phyloP scores from a whole-genome alignment of 2,113 vertebrate genomes.

The Ceuthmochares aereus region DNA sequence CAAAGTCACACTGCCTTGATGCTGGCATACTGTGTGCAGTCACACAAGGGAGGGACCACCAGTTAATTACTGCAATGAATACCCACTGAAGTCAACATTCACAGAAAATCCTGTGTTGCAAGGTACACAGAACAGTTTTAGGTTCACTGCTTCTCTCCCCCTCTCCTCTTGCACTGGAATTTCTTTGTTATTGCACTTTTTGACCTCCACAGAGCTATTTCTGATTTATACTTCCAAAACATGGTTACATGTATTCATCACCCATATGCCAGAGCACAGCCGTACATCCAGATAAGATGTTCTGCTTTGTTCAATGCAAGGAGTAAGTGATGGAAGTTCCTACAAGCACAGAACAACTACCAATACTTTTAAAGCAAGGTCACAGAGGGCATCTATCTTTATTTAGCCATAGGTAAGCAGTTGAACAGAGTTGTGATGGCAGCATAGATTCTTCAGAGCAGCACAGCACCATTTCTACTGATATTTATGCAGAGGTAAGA shows the following conservation, averaged over 20 bases:
- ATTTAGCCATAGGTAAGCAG: background rate
- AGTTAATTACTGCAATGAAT: background rate
- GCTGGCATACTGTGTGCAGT: background rate
- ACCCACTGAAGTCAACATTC: background rate
- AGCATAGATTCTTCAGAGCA: background rate
- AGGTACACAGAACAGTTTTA: background rate
- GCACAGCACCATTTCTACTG: background rate
- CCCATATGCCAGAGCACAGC: background rate
- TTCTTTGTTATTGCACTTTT: background rate
- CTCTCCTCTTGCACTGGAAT: background rate
- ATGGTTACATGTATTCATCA: background rate
- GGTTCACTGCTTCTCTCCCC: background rate
- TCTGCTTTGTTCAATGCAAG: constrained; percentile 16
- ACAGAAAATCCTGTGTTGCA: rapidly evolving
- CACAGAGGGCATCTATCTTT: background rate
- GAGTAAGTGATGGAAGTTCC: background rate
- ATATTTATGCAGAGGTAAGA: background rate
- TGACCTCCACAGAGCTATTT: background rate
- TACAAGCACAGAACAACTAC: background rate
- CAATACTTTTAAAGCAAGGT: background rate
- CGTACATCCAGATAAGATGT: constrained; percentile 28
- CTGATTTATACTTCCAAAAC: background rate
- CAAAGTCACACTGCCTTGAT: background rate
- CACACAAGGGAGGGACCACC: background rate
- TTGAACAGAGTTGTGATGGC: background rate